phyloP scores from a whole-genome alignment of 1,140 invertebrate genomes.

The Trachymyrmex cornetzi region DNA sequence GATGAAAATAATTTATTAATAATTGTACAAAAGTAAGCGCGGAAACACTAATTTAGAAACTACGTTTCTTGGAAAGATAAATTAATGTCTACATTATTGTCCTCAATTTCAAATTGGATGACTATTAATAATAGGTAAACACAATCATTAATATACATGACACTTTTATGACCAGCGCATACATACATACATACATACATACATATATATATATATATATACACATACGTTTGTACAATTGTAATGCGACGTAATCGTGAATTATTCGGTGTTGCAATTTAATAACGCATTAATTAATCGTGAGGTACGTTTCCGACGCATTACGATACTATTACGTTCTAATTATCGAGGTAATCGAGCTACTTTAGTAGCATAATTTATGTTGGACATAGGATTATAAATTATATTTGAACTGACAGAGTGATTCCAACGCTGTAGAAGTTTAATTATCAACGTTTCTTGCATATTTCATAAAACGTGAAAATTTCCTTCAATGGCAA shows the following conservation, averaged over 20 bases:
- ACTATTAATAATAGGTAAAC: constrained; percentile 20
- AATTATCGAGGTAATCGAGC: constrained; percentile 53
- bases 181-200: background rate
- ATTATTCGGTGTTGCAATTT: constrained; percentile 47
- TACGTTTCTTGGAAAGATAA: background rate
- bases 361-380: constrained; percentile 56
- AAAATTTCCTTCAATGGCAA: background rate
- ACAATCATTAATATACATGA: constrained; percentile 16
- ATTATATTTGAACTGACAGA: constrained; percentile 32
- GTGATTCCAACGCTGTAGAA: background rate
- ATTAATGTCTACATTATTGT: background rate
- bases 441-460: constrained; percentile 5
- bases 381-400: constrained; percentile 24
- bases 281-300: constrained; percentile 59
- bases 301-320: constrained; percentile 38
- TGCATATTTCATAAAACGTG: background rate
- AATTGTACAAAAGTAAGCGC: background rate
- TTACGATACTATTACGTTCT: constrained; percentile 51
- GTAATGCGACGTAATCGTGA: constrained; percentile 1
- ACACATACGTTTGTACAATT: background rate
- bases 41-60: background rate
- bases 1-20: constrained; percentile 9
- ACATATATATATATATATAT: too few relatives aligned
- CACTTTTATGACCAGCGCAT: constrained; percentile 13
- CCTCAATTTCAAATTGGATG: background rate